Evolutionary conservation across 2,113 vertebrate genomes (phyloP), one percentile per base, ranked within the genome.

Genomic region (Notiomystis cincta): DNA sequence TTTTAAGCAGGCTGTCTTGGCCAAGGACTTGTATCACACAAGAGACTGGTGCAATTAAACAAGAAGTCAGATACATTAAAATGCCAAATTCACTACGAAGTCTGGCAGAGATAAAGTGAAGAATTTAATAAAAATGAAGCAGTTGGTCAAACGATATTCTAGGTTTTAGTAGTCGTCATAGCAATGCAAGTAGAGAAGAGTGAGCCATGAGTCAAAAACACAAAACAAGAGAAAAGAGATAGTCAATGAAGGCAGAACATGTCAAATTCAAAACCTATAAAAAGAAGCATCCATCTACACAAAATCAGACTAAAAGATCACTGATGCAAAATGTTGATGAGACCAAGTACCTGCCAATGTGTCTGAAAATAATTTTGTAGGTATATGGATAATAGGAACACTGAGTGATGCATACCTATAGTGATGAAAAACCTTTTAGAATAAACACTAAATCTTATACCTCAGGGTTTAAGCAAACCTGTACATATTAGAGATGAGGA

Each of bases 11-110:
- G 15, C 42, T 76, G 38, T 56, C 56, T 80, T 60, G 56, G 65
- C 5, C 0, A 84, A 90, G 61, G 53, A 71, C 35, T 53, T 51
- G 15, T 12, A 86, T 70, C 69, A 67, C 44, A 65, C 51, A 53
- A 82, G 65, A 87, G 51, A 57, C 44, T 65, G 7, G 6, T 31
- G 40, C 61, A 75, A 92, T 78, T 94, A 95, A 93, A 87, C 21
- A 69, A 77, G 56, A 62, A 60, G 53, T 83, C 44, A 89, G 84
- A 91, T 13, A 75, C 6, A 57, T 54, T 93, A 83, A 94, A 94
- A 91, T 70, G 77, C 44, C 71, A 96, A 87, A 91, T 80, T 77
- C 65, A 38, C 51, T 82, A 35, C 23, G n/a, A 3, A 76, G 38
- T 56, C 65, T 78, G 64, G 71, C 56, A 77, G 47, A 87, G 54